A percentile compares a stretch with the other conserved stretches of the same genome.
Evolutionary conservation across 2,113 vertebrate species (phyloP).

Genomic region (Cyphomyrus discorhynchus): DNA sequence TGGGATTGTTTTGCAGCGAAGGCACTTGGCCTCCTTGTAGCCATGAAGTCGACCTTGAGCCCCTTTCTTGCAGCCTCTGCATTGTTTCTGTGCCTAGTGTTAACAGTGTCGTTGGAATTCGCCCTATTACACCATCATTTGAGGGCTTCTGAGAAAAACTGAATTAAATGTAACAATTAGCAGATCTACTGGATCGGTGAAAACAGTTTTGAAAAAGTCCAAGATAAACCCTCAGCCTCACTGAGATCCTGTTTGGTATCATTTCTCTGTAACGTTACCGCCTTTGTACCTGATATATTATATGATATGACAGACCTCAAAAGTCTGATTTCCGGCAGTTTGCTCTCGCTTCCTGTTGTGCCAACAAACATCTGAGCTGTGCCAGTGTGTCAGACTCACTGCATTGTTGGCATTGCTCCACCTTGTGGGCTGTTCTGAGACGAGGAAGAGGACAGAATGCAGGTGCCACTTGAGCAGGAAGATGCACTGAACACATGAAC

Average conservation of each 20-base stretch:
- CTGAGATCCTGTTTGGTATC: neutral
- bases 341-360: neutral
- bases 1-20: neutral
- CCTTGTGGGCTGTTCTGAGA: neutral
- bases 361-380: neutral
- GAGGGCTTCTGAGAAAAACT: neutral
- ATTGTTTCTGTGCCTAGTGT: neutral
- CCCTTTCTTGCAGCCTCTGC: neutral
- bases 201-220: neutral
- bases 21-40: neutral
- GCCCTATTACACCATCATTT: neutral
- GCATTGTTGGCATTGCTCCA: neutral
- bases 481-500: neutral
- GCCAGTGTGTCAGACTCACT: neutral
- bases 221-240: neutral
- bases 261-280: neutral
- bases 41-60: neutral
- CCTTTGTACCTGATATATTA: neutral
- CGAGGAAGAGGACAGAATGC: neutral
- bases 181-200: neutral
- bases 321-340: neutral
- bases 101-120: neutral
- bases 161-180: neutral
- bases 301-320: neutral
- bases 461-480: neutral